Evolutionary conservation across 2,888 invertebrate species (phyloP), one percentile per base, ranked within the genome.

Genomic region (Himalopsyche tibetana): DNA sequence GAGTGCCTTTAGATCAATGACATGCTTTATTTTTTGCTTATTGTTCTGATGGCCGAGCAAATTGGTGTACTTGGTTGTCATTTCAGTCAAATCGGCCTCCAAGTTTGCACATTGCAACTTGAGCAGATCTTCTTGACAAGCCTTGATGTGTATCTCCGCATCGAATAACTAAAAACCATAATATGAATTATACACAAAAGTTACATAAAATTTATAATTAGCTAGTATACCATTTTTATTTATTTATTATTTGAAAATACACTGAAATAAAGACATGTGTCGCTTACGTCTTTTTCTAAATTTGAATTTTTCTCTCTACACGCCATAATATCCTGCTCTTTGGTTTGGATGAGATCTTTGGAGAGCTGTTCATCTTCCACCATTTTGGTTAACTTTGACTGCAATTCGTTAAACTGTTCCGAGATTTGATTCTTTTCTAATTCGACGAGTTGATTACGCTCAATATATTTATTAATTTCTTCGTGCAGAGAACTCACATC

Each of bases 31-130:
- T 90, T 94, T 95, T 90, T 95, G 95, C 89, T 93, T 94, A 88
- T 94, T 94, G 90, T 95, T 95, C 89, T 95, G 94, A 89, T 95
- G 95, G 0, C 95, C 95, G n/a, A 95, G 90, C 83, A 94, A 90
- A 87, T 94, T 93, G 2, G 94, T 94, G 89, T 95, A 95, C 89
- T 94, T 94, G 81, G 92, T 90, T 17, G 93, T 92, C 82, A 95
- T 91, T 86, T 94, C 92, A 88, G 93, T 91, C 63, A 94, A 92
- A 89, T 94, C 93, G 5, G 91, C 90, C 89, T 93, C 92, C 4
- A 92, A 91, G 74, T 90, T 90, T 55, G 89, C 89, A 87, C 91
- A 92, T 85, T 91, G 90, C 84, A 92, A 90, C 12, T 91, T 89
- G 5, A 93, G 90, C 56, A 91, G 91, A 88, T 94, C 94, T 74